phyloP scores from a whole-genome alignment of 2,797 vertebrate species.

The Tragelaphus eurycerus region DNA sequence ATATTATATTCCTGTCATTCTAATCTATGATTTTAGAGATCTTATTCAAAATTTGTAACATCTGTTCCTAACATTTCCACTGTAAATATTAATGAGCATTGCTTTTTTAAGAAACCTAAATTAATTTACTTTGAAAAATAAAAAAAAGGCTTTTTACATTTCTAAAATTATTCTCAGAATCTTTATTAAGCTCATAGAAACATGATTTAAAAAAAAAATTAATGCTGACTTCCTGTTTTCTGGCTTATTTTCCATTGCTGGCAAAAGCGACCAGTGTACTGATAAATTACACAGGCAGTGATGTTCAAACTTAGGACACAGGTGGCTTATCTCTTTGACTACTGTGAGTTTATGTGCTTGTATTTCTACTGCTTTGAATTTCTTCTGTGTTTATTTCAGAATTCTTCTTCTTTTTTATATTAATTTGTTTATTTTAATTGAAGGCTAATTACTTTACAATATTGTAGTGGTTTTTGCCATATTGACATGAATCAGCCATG shows the following conservation, averaged over 20 bases:
- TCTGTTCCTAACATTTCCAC: not conserved
- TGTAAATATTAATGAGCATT: not conserved
- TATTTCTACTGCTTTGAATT: not conserved
- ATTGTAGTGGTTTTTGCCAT: not conserved
- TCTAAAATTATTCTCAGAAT: not conserved
- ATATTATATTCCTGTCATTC: not conserved
- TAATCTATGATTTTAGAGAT: not conserved
- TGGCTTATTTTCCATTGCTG: not conserved
- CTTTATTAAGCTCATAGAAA: not conserved
- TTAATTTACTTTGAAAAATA: not conserved
- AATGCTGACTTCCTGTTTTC: not conserved
- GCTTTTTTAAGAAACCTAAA: not conserved
- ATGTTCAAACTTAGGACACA: not conserved
- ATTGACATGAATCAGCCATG: not conserved
- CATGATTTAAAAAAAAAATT: not conserved
- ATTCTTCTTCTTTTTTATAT: not conserved
- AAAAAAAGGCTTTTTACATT: not conserved
- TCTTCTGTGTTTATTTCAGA: not conserved
- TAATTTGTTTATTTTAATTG: not conserved
- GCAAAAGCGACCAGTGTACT: not conserved
- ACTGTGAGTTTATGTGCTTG: not conserved
- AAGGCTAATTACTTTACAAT: not conserved
- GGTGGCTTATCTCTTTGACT: not conserved
- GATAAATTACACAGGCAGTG: not conserved
- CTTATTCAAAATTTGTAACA: not conserved